Conservation (phyloP, 2,888 invertebrate species). For the Campopleginae sp. region DNA sequence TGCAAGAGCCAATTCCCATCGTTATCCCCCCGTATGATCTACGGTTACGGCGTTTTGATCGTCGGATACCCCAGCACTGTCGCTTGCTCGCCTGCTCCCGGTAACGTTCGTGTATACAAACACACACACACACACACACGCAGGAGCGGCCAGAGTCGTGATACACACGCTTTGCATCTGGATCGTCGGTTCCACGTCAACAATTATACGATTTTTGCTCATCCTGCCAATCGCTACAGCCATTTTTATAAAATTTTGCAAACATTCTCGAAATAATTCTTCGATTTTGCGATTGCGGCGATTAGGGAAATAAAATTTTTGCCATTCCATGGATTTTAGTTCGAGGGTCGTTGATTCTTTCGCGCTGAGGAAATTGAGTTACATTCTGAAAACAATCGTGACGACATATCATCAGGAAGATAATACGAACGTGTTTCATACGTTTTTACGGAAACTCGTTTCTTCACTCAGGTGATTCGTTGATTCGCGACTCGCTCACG, state of each 20-base stretch:
- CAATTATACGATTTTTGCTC: background rate
- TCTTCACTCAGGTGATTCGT: conserved; percentile 53
- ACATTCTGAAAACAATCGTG: conserved; percentile 41
- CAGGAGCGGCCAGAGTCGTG: background rate
- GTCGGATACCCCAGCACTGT: conserved; percentile 77
- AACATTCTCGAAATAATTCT: background rate
- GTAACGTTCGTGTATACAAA: conserved; percentile 56
- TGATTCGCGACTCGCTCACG: conserved; percentile 45
- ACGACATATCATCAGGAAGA: conserved; percentile 53
- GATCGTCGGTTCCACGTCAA: background rate
- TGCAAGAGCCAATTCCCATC: conserved; percentile 83
- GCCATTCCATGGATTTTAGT: background rate
- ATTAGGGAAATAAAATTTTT: background rate
- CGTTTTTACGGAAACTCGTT: conserved; percentile 60
- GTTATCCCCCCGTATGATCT: conserved; percentile 82
- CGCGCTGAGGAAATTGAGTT: conserved; percentile 36
- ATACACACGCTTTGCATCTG: background rate
- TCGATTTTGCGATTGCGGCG: background rate
- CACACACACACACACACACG: no score
- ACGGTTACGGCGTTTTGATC: conserved; percentile 83
- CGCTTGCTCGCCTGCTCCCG: conserved; percentile 72
- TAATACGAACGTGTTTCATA: conserved; percentile 40
- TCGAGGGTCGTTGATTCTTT: conserved; percentile 2
- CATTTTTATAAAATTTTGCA: background rate
- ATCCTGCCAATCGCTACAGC: background rate